phyloP scores from a whole-genome alignment of 2,797 vertebrate genomes.

The Coreius guichenoti region DNA sequence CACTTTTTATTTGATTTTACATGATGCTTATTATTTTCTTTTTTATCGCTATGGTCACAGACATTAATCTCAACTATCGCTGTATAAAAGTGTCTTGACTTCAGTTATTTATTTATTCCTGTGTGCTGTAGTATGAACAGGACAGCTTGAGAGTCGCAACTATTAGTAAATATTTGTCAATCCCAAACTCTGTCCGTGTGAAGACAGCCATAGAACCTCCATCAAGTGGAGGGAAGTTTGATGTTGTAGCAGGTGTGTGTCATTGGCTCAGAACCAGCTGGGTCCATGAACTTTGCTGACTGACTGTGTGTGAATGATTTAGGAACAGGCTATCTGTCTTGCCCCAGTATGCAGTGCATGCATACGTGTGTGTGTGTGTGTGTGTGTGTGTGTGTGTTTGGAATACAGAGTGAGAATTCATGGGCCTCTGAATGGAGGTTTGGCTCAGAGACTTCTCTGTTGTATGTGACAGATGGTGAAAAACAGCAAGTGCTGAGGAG shows the following conservation, averaged over 20 bases:
- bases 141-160: not conserved
- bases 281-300: constrained; percentile 51
- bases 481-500: constrained; percentile 83
- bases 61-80: not conserved
- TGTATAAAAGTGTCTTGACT: not conserved
- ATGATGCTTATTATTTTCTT: not conserved
- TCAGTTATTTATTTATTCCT: not conserved
- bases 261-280: constrained; percentile 44
- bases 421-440: constrained; percentile 83
- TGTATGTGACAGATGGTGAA: constrained; percentile 92
- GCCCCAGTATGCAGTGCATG: constrained; percentile 62
- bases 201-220: not conserved
- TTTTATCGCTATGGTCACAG: not conserved
- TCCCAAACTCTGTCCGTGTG: constrained; percentile 4
- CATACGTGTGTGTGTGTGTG: constrained; percentile 43
- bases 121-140: not conserved
- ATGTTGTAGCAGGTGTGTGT: constrained; percentile 43
- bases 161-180: constrained; percentile 10
- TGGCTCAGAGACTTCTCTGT: constrained; percentile 87
- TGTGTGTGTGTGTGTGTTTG: constrained; percentile 64
- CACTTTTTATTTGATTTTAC: not conserved
- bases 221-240: constrained; percentile 50
- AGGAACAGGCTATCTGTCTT: constrained; percentile 59
- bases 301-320: constrained; percentile 59
- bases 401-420: constrained; percentile 82